phyloP scores from a whole-genome alignment of 2,113 vertebrate species.

The Clupea harengus region DNA sequence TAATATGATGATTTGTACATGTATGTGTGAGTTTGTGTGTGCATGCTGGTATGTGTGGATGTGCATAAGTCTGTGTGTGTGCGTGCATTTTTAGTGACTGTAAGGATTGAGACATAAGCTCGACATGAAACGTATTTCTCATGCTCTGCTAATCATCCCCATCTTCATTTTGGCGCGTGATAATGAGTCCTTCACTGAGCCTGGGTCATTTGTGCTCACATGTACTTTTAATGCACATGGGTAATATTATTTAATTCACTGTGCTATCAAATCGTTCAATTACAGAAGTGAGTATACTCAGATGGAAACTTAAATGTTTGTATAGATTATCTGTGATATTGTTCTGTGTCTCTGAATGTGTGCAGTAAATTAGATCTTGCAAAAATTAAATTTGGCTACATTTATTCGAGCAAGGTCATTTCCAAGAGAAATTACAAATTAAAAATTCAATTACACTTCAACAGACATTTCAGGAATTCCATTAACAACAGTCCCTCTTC shows the following conservation, averaged over 20 bases:
- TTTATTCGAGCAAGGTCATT: constrained; percentile 98
- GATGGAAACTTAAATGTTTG: neutral
- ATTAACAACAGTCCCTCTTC: constrained; percentile 88
- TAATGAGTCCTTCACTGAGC: neutral
- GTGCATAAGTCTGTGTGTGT: neutral
- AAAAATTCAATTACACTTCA: constrained; percentile 98
- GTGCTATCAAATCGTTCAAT: neutral
- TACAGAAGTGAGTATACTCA: constrained; percentile 11
- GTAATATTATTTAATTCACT: neutral
- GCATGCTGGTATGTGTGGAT: neutral
- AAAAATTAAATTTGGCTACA: constrained; percentile 91
- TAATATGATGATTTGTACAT: constrained; percentile 4
- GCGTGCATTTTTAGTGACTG: neutral
- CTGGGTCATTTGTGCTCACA: neutral
- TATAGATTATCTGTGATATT: neutral
- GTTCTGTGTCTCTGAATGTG: constrained; percentile 9
- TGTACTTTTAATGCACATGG: neutral
- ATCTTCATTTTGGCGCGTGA: neutral
- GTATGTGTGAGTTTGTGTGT: neutral
- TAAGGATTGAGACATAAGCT: neutral
- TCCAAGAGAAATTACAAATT: constrained; percentile 97
- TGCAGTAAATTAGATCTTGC: constrained; percentile 47
- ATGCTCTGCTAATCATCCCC: neutral
- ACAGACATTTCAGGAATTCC: constrained; percentile 97
- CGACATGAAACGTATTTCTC: neutral